Evolutionary conservation across 2,797 vertebrate genomes (phyloP), one percentile per base, ranked within the genome.

Genomic region (Myotis planiceps): DNA sequence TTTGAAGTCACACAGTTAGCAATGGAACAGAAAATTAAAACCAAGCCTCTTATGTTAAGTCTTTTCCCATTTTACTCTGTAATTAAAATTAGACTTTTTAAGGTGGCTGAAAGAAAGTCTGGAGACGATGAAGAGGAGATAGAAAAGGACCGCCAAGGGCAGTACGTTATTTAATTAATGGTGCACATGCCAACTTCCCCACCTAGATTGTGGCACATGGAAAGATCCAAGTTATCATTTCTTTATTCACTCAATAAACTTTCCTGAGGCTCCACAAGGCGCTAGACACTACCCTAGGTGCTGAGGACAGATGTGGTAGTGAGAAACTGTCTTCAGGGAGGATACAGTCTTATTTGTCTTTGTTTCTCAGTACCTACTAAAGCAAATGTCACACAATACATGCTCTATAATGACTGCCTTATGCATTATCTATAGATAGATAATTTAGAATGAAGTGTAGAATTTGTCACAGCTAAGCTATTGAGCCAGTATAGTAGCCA

Each of bases 371-470:
- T 32, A 79, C 9, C 29, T 75, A 37, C 58, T 47, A 39, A 45
- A 72, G 71, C 66, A 92, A 74, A 80, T 78, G 49, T 53, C 90
- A 92, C 45, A 63, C 39, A 63, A 42, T 27, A 65, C 60, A 53
- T 85, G 29, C 39, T 68, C 32, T 93, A 2, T 81, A 94, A 85
- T 81, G 87, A 88, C 53, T 92, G 60, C 34, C 76, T 93, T 88
- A 58, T 34, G 53, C 19, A 55, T 87, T 92, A 74, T 71, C 25
- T 71, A 21, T 90, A 37, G 47, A 45, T 88, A 42, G 29, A 85
- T 86, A 58, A 90, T 95, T 53, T 93, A 95, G 81, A 92, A 79
- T 93, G 85, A 88, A 84, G 51, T 55, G 15, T 83, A 81, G 81
- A 96, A 85, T 88, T 63, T 79, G 55, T 79, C 72, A 83, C 68